Conservation (phyloP, 2,113 vertebrate genomes). For the Gadus chalcogrammus region DNA sequence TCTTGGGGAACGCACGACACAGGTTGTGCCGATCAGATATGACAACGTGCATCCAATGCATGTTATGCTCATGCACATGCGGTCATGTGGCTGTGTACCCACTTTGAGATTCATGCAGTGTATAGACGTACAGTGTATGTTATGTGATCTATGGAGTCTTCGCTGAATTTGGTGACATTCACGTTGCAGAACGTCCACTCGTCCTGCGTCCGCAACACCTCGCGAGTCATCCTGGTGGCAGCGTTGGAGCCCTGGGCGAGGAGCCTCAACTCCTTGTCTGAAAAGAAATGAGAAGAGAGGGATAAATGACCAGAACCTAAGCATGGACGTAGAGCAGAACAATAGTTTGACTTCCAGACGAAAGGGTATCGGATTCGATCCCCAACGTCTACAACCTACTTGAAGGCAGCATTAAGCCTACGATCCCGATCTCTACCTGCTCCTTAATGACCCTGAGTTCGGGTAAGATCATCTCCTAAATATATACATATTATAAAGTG, state of each 20-base stretch:
- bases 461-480: background rate
- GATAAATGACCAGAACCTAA: background rate
- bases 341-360: too few relatives aligned
- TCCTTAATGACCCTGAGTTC: background rate
- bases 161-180: conserved; percentile 8
- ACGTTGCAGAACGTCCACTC: conserved; percentile 39
- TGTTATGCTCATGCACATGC: too few relatives aligned
- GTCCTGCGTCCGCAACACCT: conserved; percentile 7
- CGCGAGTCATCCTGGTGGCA: background rate
- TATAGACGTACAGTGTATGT: background rate
- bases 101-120: background rate
- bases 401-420: background rate
- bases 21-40: too few relatives aligned
- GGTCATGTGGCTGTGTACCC: too few relatives aligned
- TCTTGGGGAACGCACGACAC: conserved; percentile 25
- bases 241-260: background rate
- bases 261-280: background rate
- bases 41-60: too few relatives aligned
- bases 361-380: too few relatives aligned
- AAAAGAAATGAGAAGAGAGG: background rate
- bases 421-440: background rate
- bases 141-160: conserved; percentile 1
- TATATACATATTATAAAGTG: background rate
- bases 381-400: background rate
- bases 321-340: background rate